phyloP scores from a whole-genome alignment of 2,113 vertebrate species.

The Zapus hudsonius region DNA sequence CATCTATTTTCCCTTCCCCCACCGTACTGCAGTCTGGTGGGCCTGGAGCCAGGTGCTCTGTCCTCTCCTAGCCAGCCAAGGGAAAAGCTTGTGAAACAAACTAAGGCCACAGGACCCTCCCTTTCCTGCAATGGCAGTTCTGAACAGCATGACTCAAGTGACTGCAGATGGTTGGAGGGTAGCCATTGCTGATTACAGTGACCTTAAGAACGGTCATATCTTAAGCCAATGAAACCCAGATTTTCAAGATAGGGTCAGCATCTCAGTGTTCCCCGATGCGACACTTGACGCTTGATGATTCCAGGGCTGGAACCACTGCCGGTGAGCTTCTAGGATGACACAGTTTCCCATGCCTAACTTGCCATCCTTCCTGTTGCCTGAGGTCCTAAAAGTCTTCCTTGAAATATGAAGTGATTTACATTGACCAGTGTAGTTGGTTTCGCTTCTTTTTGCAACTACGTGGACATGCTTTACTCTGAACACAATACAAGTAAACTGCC shows the following conservation, averaged over 20 bases:
- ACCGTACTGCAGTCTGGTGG: neutral
- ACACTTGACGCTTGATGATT: neutral
- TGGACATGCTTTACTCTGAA: neutral
- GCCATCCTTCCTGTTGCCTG: neutral
- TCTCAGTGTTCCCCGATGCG: conserved; percentile 12
- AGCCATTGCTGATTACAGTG: neutral
- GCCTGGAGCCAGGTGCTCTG: neutral
- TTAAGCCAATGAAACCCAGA: neutral
- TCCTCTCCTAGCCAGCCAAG: neutral
- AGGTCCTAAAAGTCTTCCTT: conserved; percentile 13
- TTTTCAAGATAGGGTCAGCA: conserved; percentile 3
- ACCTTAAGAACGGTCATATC: neutral
- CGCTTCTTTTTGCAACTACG: neutral
- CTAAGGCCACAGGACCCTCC: neutral
- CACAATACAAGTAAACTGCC: neutral
- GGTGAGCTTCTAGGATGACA: neutral
- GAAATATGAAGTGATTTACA: conserved; percentile 17
- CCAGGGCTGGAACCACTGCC: neutral
- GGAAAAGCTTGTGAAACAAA: neutral
- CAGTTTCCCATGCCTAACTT: neutral
- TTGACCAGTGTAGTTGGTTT: neutral
- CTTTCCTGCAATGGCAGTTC: neutral
- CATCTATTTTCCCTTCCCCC: neutral
- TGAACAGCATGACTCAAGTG: neutral
- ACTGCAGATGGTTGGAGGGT: neutral